phyloP scores from a whole-genome alignment of 2,113 vertebrate genomes.

The Catharus fuscescens region DNA sequence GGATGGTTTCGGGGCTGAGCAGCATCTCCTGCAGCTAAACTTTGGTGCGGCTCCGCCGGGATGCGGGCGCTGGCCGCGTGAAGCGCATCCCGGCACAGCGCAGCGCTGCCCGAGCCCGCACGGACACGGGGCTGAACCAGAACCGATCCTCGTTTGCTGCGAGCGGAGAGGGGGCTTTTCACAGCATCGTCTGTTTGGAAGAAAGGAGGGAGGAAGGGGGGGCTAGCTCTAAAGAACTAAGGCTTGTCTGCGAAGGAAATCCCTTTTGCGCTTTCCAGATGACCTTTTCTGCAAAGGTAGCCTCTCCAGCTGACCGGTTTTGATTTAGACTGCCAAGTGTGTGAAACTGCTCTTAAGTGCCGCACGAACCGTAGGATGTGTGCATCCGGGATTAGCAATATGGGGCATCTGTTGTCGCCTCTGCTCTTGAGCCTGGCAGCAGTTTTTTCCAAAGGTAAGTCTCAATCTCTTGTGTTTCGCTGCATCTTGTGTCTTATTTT shows the following conservation, averaged over 20 bases:
- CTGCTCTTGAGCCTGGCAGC: conserved; percentile 77
- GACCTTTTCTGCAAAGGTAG: conserved; percentile 29
- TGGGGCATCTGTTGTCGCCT: conserved; percentile 68
- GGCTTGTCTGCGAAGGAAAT: neutral
- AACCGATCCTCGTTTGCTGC: neutral
- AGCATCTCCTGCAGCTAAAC: conserved; percentile 25
- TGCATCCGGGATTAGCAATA: conserved; percentile 64
- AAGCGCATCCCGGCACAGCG: neutral
- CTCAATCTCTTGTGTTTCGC: neutral
- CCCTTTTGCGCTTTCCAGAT: neutral
- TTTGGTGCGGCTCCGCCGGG: neutral
- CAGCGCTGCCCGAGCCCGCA: neutral
- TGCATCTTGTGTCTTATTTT: neutral
- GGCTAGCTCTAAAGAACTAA: neutral
- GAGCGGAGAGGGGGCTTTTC: neutral
- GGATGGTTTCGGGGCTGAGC: neutral
- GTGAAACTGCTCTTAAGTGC: neutral
- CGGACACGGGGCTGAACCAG: neutral
- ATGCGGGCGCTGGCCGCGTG: neutral
- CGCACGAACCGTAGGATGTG: conserved; percentile 48
- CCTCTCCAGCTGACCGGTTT: neutral
- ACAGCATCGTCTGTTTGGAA: neutral
- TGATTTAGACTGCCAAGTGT: neutral
- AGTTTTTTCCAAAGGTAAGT: conserved; percentile 79
- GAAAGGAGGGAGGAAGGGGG: neutral